Conservation (phyloP, 35 echinoderm and acorn worm species). For the Diadema setosum region DNA sequence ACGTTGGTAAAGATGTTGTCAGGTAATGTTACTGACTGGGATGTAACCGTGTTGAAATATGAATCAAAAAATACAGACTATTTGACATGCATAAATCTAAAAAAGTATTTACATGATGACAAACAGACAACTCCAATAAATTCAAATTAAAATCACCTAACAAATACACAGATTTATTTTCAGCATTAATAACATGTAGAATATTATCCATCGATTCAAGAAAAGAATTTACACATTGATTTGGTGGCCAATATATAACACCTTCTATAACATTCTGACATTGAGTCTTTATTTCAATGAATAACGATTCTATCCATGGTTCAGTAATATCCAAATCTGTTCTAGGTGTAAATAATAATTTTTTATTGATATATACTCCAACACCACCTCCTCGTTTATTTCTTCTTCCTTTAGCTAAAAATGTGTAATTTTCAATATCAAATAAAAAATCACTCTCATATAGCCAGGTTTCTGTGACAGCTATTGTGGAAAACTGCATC, state of each 20-base stretch:
- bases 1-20: too few species aligned
- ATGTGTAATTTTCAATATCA: too few species aligned
- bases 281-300: neutral
- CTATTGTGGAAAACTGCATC: neutral
- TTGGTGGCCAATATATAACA: neutral
- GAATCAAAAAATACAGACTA: neutral
- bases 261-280: neutral
- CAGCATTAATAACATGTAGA: neutral
- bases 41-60: neutral
- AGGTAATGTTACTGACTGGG: too few species aligned
- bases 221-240: neutral
- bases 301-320: neutral
- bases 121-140: neutral
- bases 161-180: neutral
- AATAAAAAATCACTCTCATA: neutral
- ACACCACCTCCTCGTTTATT: neutral
- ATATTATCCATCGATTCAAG: neutral
- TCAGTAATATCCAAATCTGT: neutral
- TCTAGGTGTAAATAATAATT: neutral
- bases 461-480: neutral
- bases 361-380: too few species aligned
- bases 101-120: neutral
- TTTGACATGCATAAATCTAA: neutral
- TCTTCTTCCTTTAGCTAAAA: neutral
- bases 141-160: neutral